Percentiles rank a stretch among this genome's conserved stretches.
phyloP scores from a whole-genome alignment of 2,888 invertebrate genomes.

The Andrena dorsata region DNA sequence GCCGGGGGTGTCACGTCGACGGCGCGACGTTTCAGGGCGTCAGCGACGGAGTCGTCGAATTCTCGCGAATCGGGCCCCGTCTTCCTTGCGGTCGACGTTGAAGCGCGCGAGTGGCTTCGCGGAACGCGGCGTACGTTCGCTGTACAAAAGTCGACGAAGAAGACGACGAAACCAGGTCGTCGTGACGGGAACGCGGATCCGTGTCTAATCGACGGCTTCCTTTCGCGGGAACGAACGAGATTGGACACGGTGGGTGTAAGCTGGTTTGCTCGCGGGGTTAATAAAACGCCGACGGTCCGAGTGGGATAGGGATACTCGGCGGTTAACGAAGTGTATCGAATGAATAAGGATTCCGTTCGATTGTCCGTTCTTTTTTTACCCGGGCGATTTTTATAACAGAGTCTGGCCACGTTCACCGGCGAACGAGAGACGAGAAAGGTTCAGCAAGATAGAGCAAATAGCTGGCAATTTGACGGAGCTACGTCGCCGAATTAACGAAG shows the following conservation, averaged over 20 bases:
- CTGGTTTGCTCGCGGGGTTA: constrained; percentile 23
- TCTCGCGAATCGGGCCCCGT: constrained; percentile 23
- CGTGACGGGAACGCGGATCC: constrained; percentile 58
- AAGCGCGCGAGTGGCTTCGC: constrained; percentile 44
- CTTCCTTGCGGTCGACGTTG: constrained; percentile 43
- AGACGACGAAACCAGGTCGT: constrained; percentile 21
- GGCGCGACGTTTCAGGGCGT: not conserved
- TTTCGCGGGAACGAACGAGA: constrained; percentile 12
- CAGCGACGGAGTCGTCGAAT: not conserved
- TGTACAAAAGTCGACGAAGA: constrained; percentile 59
- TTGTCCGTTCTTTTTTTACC: constrained; percentile 49
- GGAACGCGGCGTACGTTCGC: constrained; percentile 47
- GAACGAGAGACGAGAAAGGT: constrained; percentile 3
- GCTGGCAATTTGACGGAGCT: constrained; percentile 32
- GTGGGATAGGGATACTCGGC: not conserved
- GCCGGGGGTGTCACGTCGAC: not conserved
- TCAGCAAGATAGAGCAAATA: constrained; percentile 11
- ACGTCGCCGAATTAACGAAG: constrained; percentile 31
- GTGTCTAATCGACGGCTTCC: constrained; percentile 25
- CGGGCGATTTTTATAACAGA: constrained; percentile 66
- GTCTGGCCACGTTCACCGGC: constrained; percentile 24
- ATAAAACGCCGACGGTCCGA: constrained; percentile 35
- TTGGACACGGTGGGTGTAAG: constrained; percentile 17
- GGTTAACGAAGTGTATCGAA: constrained; percentile 41
- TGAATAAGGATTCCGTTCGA: constrained; percentile 60